A percentile compares a stretch with the other conserved stretches of the same genome.
Conservation (phyloP, 2,888 invertebrate genomes). For the Macropis europaea region DNA sequence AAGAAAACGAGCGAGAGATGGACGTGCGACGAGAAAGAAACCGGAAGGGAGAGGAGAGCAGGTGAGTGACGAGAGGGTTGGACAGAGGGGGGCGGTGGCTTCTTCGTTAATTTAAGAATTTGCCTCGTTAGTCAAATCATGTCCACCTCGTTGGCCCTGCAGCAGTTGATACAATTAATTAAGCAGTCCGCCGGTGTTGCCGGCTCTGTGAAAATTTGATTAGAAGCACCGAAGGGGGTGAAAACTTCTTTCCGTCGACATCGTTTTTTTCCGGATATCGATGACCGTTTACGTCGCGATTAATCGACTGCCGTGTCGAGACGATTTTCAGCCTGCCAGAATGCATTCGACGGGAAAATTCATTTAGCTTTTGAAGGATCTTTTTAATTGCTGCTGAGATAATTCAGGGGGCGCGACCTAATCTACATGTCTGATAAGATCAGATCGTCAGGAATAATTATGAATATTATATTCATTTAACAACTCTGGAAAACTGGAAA, state of each 20-base stretch:
- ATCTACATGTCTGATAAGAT: no score
- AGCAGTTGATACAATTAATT: slow-evolving; percentile 78
- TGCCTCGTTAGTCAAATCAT: slow-evolving; percentile 78
- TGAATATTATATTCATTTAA: no score
- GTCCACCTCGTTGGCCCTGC: slow-evolving; percentile 72
- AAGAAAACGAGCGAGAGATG: no score
- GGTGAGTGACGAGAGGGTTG: no score
- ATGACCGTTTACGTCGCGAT: slow-evolving; percentile 53
- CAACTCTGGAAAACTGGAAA: no score
- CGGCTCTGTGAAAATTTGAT: slow-evolving; percentile 62
- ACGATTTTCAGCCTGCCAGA: background rate
- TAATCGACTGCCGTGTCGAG: background rate
- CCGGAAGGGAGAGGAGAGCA: slow-evolving; percentile 11
- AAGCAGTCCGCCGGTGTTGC: slow-evolving; percentile 54
- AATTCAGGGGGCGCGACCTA: no score
- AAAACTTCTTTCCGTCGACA: slow-evolving; percentile 34
- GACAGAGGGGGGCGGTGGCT: slow-evolving; percentile 15
- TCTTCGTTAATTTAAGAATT: slow-evolving; percentile 77
- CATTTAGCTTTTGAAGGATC: background rate
- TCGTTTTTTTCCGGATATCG: slow-evolving; percentile 71
- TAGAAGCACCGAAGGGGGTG: slow-evolving; percentile 43
- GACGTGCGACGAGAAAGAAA: slow-evolving; percentile 18
- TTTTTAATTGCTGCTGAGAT: no score
- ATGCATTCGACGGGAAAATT: background rate
- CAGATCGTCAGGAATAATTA: no score